Evolutionary conservation across 2,797 vertebrate species (phyloP).

Genomic region (Danio jaintianensis): DNA sequence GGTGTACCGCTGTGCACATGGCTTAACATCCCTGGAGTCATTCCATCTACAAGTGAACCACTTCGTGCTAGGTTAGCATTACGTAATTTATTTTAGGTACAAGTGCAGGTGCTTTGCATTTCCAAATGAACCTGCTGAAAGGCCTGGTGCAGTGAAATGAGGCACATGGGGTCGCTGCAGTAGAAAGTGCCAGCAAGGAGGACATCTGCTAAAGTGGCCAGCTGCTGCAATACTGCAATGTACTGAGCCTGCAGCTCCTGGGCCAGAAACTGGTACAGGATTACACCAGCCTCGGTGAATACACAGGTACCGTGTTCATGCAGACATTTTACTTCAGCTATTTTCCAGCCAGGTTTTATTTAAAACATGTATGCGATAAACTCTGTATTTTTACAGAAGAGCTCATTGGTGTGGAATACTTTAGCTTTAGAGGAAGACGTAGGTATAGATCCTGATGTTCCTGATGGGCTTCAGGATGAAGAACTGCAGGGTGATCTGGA

Average conservation of each 20-base stretch:
- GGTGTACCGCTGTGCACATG: constrained; percentile 1
- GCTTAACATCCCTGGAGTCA: constrained; percentile 41
- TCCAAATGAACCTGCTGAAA: constrained; percentile 17
- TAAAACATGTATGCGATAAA: not conserved
- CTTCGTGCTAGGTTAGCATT: constrained; percentile 41
- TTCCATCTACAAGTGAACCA: constrained; percentile 37
- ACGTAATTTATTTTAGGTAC: too few relatives aligned
- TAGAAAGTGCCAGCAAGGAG: not conserved
- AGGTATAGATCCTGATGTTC: not conserved
- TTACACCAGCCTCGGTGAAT: constrained; percentile 21
- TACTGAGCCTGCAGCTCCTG: constrained; percentile 7
- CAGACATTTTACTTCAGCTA: not conserved
- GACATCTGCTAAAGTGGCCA: not conserved
- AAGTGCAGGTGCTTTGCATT: not conserved
- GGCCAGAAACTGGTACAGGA: not conserved
- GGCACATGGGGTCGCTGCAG: not conserved
- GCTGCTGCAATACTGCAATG: not conserved
- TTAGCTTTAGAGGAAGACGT: not conserved
- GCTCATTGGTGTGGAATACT: not conserved
- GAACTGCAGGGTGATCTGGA: not conserved
- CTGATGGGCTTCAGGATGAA: not conserved
- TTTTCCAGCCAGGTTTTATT: not conserved
- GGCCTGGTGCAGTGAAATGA: constrained; percentile 3
- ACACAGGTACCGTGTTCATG: constrained; percentile 21
- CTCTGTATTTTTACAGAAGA: not conserved